Percentiles rank a stretch among this genome's conserved stretches.
Conservation (phyloP, 2,888 invertebrate genomes). For the Pherbina coryleti region DNA sequence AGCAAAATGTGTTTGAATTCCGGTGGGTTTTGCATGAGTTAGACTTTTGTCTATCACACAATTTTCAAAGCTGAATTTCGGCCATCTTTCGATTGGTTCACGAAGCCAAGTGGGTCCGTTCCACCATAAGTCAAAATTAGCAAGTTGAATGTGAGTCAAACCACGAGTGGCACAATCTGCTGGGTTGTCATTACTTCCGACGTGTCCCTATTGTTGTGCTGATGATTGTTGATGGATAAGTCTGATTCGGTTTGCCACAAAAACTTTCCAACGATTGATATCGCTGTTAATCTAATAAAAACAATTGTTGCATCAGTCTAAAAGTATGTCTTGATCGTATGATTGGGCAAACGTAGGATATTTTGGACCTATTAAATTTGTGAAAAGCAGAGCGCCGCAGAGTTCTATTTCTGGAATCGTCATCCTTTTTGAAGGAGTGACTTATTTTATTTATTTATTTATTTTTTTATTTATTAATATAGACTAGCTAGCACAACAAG, state of each 20-base stretch:
- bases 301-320: slow-evolving; percentile 40
- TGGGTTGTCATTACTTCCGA: neutral
- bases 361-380: no score
- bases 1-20: neutral
- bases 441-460: no score
- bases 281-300: slow-evolving; percentile 26
- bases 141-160: neutral
- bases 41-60: no score
- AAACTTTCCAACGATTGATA: no score
- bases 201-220: neutral
- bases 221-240: neutral
- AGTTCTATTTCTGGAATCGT: no score
- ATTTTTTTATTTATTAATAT: no score
- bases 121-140: neutral
- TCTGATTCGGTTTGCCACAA: slow-evolving; percentile 21
- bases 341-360: no score
- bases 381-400: no score
- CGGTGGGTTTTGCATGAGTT: no score
- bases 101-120: neutral
- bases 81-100: neutral
- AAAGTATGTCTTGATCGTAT: neutral
- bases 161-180: neutral
- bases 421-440: no score
- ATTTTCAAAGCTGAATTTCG: neutral
- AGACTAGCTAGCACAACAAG: no score